Conservation (phyloP, 2,797 vertebrate species). For the Petrocephalus schoutedeni region DNA sequence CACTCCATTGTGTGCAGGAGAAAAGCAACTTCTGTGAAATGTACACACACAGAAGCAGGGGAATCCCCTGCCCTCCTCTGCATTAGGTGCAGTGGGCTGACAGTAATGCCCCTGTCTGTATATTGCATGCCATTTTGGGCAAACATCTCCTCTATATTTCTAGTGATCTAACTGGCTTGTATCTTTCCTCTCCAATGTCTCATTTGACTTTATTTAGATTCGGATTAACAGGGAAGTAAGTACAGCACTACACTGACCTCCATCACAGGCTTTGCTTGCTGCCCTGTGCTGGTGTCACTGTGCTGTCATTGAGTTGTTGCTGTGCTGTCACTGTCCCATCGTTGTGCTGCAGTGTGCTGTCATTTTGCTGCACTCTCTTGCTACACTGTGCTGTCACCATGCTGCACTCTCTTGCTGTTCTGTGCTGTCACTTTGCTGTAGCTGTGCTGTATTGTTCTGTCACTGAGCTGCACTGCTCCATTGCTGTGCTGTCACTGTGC, state of each 20-base stretch:
- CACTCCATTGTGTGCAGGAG: background rate
- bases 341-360: background rate
- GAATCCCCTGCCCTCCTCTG: background rate
- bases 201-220: constrained; percentile 71
- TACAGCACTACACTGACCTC: constrained; percentile 54
- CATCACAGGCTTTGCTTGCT: constrained; percentile 34
- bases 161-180: constrained; percentile 34
- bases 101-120: background rate
- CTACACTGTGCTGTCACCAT: background rate
- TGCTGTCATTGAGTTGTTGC: background rate
- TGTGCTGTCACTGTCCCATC: background rate
- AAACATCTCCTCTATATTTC: background rate
- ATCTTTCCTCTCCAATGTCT: constrained; percentile 21
- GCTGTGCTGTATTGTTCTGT: constrained; percentile 10
- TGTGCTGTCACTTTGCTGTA: background rate
- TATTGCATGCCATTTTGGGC: background rate
- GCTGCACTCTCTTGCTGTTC: constrained; percentile 18
- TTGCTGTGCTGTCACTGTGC: background rate
- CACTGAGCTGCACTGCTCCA: background rate
- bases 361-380: background rate
- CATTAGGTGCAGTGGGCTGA: background rate
- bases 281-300: constrained; percentile 20
- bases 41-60: background rate
- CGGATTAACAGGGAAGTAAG: constrained; percentile 99
- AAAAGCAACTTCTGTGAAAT: background rate